Base-by-base conservation (phyloP, 2,888 invertebrate genomes). In the Phragmatobia fuliginosa region DNA sequence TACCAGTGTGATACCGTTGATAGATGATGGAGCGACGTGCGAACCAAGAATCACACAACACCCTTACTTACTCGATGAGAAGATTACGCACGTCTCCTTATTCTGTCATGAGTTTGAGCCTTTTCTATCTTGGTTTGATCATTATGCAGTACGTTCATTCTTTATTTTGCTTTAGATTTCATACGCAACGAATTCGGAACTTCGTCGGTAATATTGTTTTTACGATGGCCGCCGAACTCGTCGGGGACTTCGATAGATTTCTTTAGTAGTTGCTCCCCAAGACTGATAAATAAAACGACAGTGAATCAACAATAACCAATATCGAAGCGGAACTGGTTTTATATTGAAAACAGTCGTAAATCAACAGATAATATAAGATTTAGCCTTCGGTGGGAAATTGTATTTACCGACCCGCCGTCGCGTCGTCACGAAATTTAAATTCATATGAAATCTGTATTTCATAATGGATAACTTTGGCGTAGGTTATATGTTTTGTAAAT, bases 11-110 rank as follows among this genome's bases (percentile, higher is more conserved):
- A 66, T 72, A 68, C 67, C 61, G 74, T 72, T 84, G 84, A 85
- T 77, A 73, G 78, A 79, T 81, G 80, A 72, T 63, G 67, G 56
- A 52, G 69, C 58, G 58, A 63, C 77, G 77, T 77, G 79, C 72
- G 70, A 73, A 65, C 70, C 66, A 45, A 45, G 49, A 60, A 68
- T 65, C 68, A 65, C 71, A 49, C 36, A 38, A 11, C 60, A 11
- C 68, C 58, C 70, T 73, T 74, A 71, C 70, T 73, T 67, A 61
- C 76, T 68, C 69, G 77, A 81, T 83, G 82, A 80, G 82, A 71
- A 82, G 83, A 80, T 82, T 83, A 83, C 67, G 67, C 32, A 66
- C 49, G 70, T 67, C 76, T 74, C 70, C 38, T 61, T 79, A 76
- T 76, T 75, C 71, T 64, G 66, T 67, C 64, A 71, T 73, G 66